phyloP scores from a whole-genome alignment of 2,888 invertebrate species.

The Aspidiotus destructor region DNA sequence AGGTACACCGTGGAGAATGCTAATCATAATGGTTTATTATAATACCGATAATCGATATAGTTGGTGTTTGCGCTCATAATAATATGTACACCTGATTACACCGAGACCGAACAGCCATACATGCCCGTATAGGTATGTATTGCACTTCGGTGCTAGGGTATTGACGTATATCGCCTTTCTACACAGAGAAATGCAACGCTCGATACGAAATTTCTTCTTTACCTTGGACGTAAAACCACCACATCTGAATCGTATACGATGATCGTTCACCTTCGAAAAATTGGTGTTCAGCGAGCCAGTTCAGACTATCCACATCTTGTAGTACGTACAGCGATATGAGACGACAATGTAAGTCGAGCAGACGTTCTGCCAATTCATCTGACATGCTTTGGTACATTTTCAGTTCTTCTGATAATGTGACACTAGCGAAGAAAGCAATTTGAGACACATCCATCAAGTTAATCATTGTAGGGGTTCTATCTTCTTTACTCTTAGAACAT shows the following conservation, averaged over 20 bases:
- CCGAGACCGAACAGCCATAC: no score
- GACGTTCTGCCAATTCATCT: constrained; percentile 71
- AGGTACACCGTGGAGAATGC: neutral
- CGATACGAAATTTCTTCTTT: constrained; percentile 21
- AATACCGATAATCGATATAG: no score
- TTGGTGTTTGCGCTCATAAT: neutral
- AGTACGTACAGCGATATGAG: constrained; percentile 67
- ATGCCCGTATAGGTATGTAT: no score
- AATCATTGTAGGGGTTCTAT: neutral
- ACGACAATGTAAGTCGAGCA: constrained; percentile 69
- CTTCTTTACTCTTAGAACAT: no score
- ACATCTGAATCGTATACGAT: constrained; percentile 74
- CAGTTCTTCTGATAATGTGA: constrained; percentile 48
- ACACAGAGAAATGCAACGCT: neutral
- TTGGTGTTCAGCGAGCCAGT: constrained; percentile 56
- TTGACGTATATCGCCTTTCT: no score
- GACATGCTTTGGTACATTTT: constrained; percentile 73
- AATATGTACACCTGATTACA: neutral
- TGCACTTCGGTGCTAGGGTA: no score
- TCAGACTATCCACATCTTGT: constrained; percentile 69
- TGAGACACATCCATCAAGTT: neutral
- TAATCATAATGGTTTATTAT: no score
- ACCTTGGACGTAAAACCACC: constrained; percentile 83
- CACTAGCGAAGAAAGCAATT: constrained; percentile 31
- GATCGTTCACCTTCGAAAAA: constrained; percentile 66